These are phyloP conservation scores for Sarcophaga bullata DNA, from an alignment of 1,140 invertebrate species.

Conservation along the genomic window DNA sequence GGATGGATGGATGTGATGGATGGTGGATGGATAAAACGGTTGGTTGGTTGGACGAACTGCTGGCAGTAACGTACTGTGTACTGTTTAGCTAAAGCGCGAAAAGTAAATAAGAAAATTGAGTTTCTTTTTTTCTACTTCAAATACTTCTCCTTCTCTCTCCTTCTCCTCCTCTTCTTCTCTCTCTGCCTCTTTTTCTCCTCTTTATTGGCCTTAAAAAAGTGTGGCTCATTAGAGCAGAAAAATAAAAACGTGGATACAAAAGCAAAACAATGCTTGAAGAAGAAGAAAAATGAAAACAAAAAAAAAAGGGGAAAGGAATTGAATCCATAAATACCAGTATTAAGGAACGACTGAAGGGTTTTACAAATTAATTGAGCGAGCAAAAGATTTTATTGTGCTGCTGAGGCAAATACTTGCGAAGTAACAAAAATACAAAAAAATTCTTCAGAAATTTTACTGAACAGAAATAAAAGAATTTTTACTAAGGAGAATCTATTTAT, in stretches of 20 bases:
- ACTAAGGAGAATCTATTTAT: no score
- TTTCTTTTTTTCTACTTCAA: neutral
- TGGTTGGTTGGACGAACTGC: no score
- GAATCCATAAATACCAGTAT: neutral
- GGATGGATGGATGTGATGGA: no score
- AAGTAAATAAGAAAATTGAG: neutral
- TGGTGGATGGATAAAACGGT: no score
- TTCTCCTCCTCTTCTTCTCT: no score
- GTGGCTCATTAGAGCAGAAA: constrained; percentile 8
- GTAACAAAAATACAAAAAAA: no score
- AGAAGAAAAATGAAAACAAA: neutral
- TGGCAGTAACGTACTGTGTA: no score
- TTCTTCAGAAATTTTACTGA: no score
- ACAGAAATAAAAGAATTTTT: no score
- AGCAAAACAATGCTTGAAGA: no score
- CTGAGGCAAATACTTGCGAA: neutral
- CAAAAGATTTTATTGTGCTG: neutral
- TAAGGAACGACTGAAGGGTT: constrained; percentile 8
- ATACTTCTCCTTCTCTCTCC: no score
- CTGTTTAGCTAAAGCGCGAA: neutral
- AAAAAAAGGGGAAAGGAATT: neutral
- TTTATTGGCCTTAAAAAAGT: neutral
- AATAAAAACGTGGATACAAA: neutral
- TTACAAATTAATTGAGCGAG: neutral
- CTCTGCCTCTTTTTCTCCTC: no score